Evolutionary conservation across 2,888 invertebrate species (phyloP), one percentile per base, ranked within the genome.

Genomic region (Drosophila aldrichi): DNA sequence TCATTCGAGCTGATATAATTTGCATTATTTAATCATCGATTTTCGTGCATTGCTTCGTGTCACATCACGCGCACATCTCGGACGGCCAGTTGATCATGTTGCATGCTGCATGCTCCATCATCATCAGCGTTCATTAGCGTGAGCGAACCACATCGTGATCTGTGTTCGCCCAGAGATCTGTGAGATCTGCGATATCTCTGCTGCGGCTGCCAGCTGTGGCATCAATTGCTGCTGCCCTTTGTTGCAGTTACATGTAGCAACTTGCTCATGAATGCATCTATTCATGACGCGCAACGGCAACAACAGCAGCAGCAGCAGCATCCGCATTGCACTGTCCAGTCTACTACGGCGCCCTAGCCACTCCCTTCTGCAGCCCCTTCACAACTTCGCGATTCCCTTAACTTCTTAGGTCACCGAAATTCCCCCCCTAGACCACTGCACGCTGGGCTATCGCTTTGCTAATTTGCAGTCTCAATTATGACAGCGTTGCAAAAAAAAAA

Each of bases 61-160:
- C 66, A 66, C 66, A 69, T 8, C 46, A 40, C 65, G 43, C 44
- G 3, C 22, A 3, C 67, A 44, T 36, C 66, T 36, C 65, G 29
- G n/a, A 22, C 29, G 51, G 41, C 20, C 54, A 18, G 65, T 40
- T 48, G 18, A 20, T 41, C 48, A 62, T 64, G 64, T 34, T 44
- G 58, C 59, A 59, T 20, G 59, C 55, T 70, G 57, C 68, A 57
- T 81, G 81, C 79, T 79, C 72, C 76, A 79, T 83, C 88, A 81
- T 89, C 79, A 83, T 84, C 84, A 76, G 82, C 70, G 70, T 89
- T 89, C 88, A 89, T 84, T 84, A 84, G 84, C 89, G 88, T 87
- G 80, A 84, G 82, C 81, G 87, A 81, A 88, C 87, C 79, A 70
- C 89, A 89, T 87, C 87, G 87, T 82, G 78, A 79, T 81, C 77